A percentile compares a stretch with the other conserved stretches of the same genome.
Conservation (phyloP, 1,140 invertebrate genomes). For the Diachasmimorpha longicaudata region DNA sequence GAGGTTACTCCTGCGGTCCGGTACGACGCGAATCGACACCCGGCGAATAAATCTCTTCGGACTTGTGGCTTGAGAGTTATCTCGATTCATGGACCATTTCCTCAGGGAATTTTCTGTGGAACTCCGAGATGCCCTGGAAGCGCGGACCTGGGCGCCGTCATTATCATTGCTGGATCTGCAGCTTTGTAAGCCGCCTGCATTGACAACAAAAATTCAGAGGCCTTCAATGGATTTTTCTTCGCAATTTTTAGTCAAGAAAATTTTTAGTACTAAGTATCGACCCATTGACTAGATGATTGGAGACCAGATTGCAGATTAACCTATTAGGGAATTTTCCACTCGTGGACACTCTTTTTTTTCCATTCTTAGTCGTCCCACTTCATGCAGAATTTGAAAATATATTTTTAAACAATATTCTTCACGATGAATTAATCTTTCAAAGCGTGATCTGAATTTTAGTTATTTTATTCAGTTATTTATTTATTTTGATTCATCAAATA, state of each 20-base stretch:
- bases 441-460: not conserved
- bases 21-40: slow-evolving; percentile 49
- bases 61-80: slow-evolving; percentile 16
- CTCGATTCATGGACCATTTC: slow-evolving; percentile 5
- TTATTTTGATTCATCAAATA: too few species aligned
- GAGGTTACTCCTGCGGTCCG: slow-evolving; percentile 34
- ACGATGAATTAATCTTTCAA: not conserved
- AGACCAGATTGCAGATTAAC: not conserved
- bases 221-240: not conserved
- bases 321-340: not conserved
- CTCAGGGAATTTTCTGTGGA: slow-evolving; percentile 17
- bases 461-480: too few species aligned
- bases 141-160: slow-evolving; percentile 19
- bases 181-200: slow-evolving; percentile 36
- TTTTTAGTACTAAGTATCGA: not conserved
- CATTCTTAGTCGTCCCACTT: not conserved
- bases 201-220: slow-evolving; percentile 5
- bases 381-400: not conserved
- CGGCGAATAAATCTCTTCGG: slow-evolving; percentile 27
- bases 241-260: not conserved
- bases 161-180: slow-evolving; percentile 32
- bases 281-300: not conserved
- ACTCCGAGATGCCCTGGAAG: not conserved
- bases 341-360: not conserved
- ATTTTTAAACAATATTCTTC: too few species aligned